Percentiles rank a stretch among this genome's conserved stretches.
Conservation (phyloP, 2,113 vertebrate genomes). For the Balaeniceps rex region DNA sequence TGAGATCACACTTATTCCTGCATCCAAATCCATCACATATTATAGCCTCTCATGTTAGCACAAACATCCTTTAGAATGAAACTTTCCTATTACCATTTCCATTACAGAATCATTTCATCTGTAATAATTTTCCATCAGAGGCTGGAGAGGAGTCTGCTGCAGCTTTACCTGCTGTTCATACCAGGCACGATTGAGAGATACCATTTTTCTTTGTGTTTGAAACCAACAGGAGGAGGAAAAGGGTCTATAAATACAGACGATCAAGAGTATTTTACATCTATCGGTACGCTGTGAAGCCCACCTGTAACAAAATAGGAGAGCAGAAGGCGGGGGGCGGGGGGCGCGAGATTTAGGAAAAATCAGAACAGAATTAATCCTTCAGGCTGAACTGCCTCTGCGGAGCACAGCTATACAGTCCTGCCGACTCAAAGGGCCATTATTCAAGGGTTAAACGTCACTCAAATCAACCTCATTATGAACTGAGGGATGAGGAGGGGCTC, state of each 20-base stretch:
- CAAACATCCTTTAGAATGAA: constrained; percentile 41
- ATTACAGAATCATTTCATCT: constrained; percentile 58
- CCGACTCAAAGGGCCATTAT: constrained; percentile 41
- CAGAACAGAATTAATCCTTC: constrained; percentile 40
- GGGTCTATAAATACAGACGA: constrained; percentile 66
- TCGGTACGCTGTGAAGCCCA: constrained; percentile 29
- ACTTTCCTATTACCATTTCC: constrained; percentile 52
- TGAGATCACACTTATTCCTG: neutral
- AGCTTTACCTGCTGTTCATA: constrained; percentile 62
- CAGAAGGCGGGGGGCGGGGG: neutral
- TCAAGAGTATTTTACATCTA: constrained; percentile 68
- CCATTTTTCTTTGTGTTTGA: constrained; percentile 76
- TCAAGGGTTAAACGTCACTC: constrained; percentile 81
- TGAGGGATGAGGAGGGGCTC: constrained; percentile 43
- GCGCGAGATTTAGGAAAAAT: constrained; percentile 50
- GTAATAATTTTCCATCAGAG: constrained; percentile 64
- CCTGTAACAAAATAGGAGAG: constrained; percentile 65
- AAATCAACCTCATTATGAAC: constrained; percentile 72
- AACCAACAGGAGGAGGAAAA: constrained; percentile 57
- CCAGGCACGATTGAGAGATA: constrained; percentile 43
- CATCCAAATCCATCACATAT: constrained; percentile 30
- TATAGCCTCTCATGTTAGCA: constrained; percentile 22
- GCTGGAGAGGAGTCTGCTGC: constrained; percentile 45
- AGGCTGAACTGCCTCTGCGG: neutral
- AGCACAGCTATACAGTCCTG: neutral